Evolutionary conservation across 2,797 vertebrate species (phyloP).

Genomic region (Onychomys leucogaster): DNA sequence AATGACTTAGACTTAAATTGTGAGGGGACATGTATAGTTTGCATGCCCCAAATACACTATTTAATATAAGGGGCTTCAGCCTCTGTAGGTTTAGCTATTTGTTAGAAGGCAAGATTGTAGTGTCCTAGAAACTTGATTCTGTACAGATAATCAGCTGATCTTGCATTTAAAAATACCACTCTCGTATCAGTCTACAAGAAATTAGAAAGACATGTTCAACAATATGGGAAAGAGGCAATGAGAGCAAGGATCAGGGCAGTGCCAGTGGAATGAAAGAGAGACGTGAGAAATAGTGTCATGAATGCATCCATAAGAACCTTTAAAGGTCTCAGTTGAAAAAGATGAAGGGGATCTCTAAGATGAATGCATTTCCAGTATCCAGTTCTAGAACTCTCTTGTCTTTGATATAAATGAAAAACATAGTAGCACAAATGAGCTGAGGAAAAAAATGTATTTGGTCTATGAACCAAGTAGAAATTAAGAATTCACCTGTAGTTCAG

Average conservation of each 20-base stretch:
- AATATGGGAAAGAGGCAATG: background rate
- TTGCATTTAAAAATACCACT: slow-evolving; percentile 20
- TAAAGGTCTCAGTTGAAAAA: background rate
- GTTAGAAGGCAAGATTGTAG: background rate
- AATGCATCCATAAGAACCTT: background rate
- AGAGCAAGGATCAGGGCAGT: background rate
- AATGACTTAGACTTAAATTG: background rate
- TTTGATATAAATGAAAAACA: background rate
- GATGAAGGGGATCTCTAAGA: background rate
- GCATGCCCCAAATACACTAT: background rate
- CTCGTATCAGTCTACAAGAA: background rate
- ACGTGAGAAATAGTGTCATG: background rate
- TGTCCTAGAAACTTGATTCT: background rate
- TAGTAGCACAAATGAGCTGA: background rate
- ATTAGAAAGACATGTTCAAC: background rate
- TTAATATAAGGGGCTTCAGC: background rate
- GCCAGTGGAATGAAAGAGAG: background rate
- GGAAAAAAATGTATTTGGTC: background rate
- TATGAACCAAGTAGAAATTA: background rate
- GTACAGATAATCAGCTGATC: background rate
- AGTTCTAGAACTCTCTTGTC: background rate
- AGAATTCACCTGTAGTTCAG: background rate
- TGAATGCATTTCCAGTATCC: background rate
- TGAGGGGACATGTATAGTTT: background rate
- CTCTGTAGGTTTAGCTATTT: background rate